A percentile compares a stretch with the other conserved stretches of the same genome.
Conservation (phyloP, 2,113 vertebrate species). For the Syrrhaptes paradoxus region DNA sequence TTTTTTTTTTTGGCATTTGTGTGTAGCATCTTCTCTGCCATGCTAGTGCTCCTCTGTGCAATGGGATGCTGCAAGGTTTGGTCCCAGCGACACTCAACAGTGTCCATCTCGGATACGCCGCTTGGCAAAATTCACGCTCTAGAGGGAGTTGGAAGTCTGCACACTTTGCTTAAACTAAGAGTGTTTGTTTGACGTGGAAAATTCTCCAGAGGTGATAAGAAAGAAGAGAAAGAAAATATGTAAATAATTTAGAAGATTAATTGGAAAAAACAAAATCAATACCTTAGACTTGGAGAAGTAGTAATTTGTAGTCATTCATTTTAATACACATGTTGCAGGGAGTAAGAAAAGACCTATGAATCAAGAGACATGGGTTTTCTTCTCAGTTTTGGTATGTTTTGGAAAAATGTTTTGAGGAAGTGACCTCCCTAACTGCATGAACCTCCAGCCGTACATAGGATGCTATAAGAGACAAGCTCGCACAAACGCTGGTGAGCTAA, state of each 20-base stretch:
- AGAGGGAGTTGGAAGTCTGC: not conserved
- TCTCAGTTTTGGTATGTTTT: not conserved
- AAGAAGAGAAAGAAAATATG: not conserved
- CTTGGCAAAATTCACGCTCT: not conserved
- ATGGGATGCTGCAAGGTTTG: not conserved
- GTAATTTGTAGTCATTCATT: not conserved
- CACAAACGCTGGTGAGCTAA: not conserved
- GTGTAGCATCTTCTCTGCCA: not conserved
- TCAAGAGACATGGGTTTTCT: not conserved
- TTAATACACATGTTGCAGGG: not conserved
- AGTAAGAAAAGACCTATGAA: not conserved
- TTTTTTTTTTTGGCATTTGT: not conserved
- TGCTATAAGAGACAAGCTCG: not conserved
- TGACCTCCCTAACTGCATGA: not conserved
- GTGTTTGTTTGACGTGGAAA: not conserved
- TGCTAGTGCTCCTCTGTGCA: not conserved
- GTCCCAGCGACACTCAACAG: too few species aligned
- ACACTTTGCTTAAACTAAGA: not conserved
- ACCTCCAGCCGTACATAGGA: not conserved
- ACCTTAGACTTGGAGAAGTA: not conserved
- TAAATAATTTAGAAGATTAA: not conserved
- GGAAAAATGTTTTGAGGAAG: not conserved
- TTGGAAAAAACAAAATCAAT: not conserved
- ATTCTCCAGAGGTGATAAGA: not conserved
- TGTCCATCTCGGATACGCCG: rapidly evolving